These are phyloP conservation scores for Silurus aristotelis DNA, from an alignment of 2,797 vertebrate genomes.

Conservation along the genomic window DNA sequence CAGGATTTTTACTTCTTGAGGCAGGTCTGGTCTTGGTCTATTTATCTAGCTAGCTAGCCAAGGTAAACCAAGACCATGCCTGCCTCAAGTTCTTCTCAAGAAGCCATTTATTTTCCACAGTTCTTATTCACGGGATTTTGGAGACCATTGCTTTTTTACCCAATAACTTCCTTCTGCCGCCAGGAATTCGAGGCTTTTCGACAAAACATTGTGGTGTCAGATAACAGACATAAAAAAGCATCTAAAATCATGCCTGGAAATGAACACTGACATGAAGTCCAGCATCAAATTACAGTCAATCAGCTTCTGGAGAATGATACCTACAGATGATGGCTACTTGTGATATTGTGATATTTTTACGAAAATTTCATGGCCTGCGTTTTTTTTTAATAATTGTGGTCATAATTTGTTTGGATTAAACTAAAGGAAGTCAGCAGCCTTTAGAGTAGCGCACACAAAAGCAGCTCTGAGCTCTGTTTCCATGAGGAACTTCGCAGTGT, in stretches of 20 bases:
- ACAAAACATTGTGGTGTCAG: not conserved
- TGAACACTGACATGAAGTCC: not conserved
- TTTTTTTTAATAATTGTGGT: too few relatives aligned
- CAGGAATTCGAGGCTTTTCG: not conserved
- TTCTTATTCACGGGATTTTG: too few relatives aligned
- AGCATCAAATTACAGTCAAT: constrained; percentile 4
- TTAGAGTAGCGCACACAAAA: not conserved
- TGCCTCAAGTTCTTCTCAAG: too few relatives aligned
- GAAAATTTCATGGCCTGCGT: too few relatives aligned
- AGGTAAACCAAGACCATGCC: too few relatives aligned
- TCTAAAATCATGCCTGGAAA: not conserved
- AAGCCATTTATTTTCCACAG: too few relatives aligned
- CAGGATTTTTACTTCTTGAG: too few relatives aligned
- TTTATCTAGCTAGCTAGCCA: too few relatives aligned
- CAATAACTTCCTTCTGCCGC: not conserved
- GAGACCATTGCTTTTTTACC: not conserved
- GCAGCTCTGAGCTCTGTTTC: not conserved
- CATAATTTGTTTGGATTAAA: too few relatives aligned
- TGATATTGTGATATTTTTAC: not conserved
- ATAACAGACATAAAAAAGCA: not conserved
- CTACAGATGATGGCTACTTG: not conserved
- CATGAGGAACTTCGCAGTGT: not conserved
- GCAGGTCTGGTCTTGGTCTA: too few relatives aligned
- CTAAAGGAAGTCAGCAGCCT: not conserved
- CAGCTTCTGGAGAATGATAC: not conserved